Conservation (phyloP, 2,888 invertebrate genomes). For the Clitarchus hookeri region DNA sequence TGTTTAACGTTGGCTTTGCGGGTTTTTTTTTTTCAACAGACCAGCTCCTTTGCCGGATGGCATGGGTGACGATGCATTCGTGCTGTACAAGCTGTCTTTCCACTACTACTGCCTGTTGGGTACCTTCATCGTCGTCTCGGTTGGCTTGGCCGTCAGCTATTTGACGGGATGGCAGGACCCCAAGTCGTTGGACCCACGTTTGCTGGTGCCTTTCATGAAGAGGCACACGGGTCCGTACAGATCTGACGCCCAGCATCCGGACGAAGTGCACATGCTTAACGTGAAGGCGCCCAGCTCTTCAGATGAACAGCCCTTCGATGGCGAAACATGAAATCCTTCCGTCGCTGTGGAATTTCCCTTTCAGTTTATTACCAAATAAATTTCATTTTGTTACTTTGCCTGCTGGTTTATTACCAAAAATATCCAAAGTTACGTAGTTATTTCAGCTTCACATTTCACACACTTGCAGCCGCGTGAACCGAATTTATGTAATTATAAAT, state of each 20-base stretch:
- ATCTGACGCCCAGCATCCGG: not conserved
- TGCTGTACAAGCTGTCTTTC: slow-evolving; percentile 17
- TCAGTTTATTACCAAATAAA: no score
- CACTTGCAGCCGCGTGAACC: no score
- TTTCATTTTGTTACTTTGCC: no score
- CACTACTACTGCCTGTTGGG: slow-evolving; percentile 21
- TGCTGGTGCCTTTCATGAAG: slow-evolving; percentile 15
- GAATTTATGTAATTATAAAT: no score
- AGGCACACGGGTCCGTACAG: not conserved
- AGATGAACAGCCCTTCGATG: no score
- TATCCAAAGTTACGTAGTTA: no score
- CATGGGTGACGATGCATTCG: slow-evolving; percentile 24
- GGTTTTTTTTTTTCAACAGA: not conserved
- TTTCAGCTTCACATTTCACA: no score
- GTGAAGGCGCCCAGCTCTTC: not conserved
- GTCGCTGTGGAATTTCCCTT: no score
- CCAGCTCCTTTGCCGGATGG: slow-evolving; percentile 6
- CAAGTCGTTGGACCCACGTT: not conserved
- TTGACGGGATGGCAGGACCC: not conserved
- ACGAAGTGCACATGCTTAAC: not conserved
- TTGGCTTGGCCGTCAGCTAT: slow-evolving; percentile 16
- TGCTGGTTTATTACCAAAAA: no score
- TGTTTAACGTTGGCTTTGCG: no score
- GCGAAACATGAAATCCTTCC: no score
- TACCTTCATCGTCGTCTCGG: slow-evolving; percentile 1